A percentile compares a stretch with the other conserved stretches of the same genome.
These are phyloP conservation scores for Drosophila villosipedis DNA, from an alignment of 2,888 invertebrate species.

Conservation along the genomic window DNA sequence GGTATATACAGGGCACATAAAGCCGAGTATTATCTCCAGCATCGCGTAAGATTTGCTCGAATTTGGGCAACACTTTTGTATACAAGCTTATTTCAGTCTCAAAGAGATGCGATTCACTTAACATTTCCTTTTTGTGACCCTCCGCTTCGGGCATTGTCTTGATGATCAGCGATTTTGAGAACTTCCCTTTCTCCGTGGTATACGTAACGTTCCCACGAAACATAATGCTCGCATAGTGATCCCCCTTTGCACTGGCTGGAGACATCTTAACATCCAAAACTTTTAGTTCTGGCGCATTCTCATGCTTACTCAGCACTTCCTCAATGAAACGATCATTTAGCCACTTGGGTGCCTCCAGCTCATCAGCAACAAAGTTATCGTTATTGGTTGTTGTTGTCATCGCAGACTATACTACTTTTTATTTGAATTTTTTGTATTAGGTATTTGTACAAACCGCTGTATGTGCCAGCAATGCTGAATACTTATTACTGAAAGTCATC, in stretches of 20 bases:
- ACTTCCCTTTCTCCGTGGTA: slow-evolving; percentile 1
- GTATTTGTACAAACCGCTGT: not conserved
- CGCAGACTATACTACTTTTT: slow-evolving; percentile 3
- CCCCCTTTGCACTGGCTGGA: slow-evolving; percentile 51
- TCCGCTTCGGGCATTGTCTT: slow-evolving; percentile 61
- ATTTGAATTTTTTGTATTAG: slow-evolving; percentile 31
- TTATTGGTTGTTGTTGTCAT: slow-evolving; percentile 31
- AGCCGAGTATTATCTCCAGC: slow-evolving; percentile 56
- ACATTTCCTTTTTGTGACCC: slow-evolving; percentile 56
- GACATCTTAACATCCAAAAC: slow-evolving; percentile 40
- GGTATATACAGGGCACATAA: slow-evolving; percentile 54
- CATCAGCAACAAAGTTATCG: slow-evolving; percentile 52
- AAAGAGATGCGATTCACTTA: slow-evolving; percentile 31
- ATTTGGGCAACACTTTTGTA: slow-evolving; percentile 63
- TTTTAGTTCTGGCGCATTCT: slow-evolving; percentile 38
- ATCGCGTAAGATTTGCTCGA: slow-evolving; percentile 52
- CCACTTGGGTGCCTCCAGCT: slow-evolving; percentile 61
- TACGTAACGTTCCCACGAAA: slow-evolving; percentile 38
- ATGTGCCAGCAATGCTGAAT: not conserved
- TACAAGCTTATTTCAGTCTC: slow-evolving; percentile 74
- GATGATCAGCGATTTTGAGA: slow-evolving; percentile 48
- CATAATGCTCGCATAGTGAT: slow-evolving; percentile 56
- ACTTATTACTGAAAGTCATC: not conserved
- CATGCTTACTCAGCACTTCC: slow-evolving; percentile 35
- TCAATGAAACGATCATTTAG: slow-evolving; percentile 48